Base-by-base conservation (phyloP, 2,113 vertebrate species). In the Aphyosemion australe region DNA sequence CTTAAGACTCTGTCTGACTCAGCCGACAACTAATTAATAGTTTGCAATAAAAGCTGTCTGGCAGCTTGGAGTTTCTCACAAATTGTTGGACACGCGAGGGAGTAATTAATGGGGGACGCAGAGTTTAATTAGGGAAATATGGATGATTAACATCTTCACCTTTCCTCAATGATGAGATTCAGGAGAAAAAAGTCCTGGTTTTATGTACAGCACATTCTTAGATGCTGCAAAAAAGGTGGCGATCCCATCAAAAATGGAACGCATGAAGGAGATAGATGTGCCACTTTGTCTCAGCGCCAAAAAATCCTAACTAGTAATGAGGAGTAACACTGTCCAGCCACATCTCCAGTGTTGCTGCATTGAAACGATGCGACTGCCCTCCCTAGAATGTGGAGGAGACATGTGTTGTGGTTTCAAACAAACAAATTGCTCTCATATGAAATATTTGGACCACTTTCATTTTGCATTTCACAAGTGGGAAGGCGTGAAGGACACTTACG, bases 61-160 rank as follows among this genome's bases (percentile, higher is more conserved):
- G 76, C 79, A 84, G 81, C 69, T 72, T 86, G 76, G 82, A 77
- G 79, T 85, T 81, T 69, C 70, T 75, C 73, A 60, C 78, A 93
- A 92, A 81, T 80, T 81, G 88, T 87, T 93, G 26, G 52, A 79
- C 77, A 78, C 68, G 79, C 69, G 65, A 83, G 88, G 69, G 85
- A 89, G 79, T 88, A 88, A 85, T 92, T 88, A 90, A 90, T 90
- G 85, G 65, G 79, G 76, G 88, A 74, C 88, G 67, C 54, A 79
- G 87, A 65, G 62, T 87, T 77, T 79, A 83, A 93, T 90, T 89
- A 91, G 84, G 71, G 83, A 92, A 93, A 90, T 92, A 89, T 84
- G 77, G 89, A 87, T 88, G 87, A 92, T 93, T 93, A 93, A 91
- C 90, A 88, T 90, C 80, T 78, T 88, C 79, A 88, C 89, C 86